These are phyloP conservation scores for Uria lomvia DNA, from an alignment of 2,113 vertebrate genomes.

Conservation along the genomic window DNA sequence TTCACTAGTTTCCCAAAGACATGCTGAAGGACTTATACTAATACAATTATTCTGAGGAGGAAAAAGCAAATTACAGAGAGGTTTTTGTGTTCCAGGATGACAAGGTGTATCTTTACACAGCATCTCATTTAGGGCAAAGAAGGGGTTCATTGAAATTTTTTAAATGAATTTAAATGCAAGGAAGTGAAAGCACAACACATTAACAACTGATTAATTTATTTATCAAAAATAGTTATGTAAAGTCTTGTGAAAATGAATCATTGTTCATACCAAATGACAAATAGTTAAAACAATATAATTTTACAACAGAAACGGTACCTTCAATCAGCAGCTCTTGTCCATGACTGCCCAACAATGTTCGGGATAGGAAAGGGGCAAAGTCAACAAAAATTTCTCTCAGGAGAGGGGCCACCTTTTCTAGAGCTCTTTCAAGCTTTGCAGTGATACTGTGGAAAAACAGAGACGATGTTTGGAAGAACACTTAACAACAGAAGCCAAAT, in stretches of 20 bases:
- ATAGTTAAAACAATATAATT: background rate
- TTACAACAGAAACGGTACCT: conserved; percentile 85
- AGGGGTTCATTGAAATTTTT: background rate
- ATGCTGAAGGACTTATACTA: background rate
- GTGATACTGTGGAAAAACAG: conserved; percentile 86
- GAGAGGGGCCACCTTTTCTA: conserved; percentile 96
- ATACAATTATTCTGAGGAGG: background rate
- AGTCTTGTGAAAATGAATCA: background rate
- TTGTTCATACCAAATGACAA: background rate
- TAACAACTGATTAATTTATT: background rate
- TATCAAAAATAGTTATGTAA: background rate
- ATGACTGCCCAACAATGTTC: conserved; percentile 94
- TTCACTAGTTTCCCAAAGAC: background rate
- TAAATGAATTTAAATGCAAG: background rate
- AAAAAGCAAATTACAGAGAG: background rate
- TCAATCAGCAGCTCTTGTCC: conserved; percentile 98
- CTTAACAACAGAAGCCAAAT: conserved; percentile 39
- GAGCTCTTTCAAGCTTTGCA: conserved; percentile 93
- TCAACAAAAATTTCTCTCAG: conserved; percentile 98
- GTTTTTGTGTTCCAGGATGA: background rate
- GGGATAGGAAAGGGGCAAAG: conserved; percentile 96
- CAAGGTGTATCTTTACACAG: background rate
- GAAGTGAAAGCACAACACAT: background rate
- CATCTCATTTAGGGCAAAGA: background rate
- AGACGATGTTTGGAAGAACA: conserved; percentile 31